A percentile compares a stretch with the other conserved stretches of the same genome.
phyloP scores from a whole-genome alignment of 2,888 invertebrate genomes.

The Iselma pallidipennis region DNA sequence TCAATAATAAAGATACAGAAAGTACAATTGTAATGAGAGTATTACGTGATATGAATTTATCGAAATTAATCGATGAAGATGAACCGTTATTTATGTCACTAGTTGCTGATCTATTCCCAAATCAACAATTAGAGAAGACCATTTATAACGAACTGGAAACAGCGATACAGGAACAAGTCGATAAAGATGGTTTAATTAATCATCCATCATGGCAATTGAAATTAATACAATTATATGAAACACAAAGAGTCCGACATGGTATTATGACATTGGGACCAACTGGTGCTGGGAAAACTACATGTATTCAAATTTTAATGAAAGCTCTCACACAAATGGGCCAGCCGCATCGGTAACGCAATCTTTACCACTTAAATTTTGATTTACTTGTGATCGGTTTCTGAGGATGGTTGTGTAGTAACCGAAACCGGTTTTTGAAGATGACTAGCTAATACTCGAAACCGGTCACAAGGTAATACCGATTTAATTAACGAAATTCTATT shows the following conservation, averaged over 20 bases:
- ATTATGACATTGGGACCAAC: conserved; percentile 96
- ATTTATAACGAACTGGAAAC: conserved; percentile 86
- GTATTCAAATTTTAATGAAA: conserved; percentile 88
- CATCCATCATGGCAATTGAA: conserved; percentile 97
- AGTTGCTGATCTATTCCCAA: conserved; percentile 94
- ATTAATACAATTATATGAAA: conserved; percentile 94
- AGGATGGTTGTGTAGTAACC: no score
- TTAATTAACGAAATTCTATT: no score
- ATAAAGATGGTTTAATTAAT: conserved; percentile 77
- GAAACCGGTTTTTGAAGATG: no score
- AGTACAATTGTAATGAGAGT: conserved; percentile 97
- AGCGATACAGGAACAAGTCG: conserved; percentile 83
- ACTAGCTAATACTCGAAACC: no score
- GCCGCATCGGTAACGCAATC: conserved; percentile 68
- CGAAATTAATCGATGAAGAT: conserved; percentile 96
- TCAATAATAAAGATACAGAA: conserved; percentile 90
- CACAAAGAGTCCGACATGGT: conserved; percentile 92
- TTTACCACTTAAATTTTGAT: no score
- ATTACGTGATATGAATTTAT: conserved; percentile 96
- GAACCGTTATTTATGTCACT: conserved; percentile 97
- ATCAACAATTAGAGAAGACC: conserved; percentile 91
- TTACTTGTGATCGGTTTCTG: no score
- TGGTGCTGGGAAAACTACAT: conserved; percentile 93
- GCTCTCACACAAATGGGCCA: conserved; percentile 85
- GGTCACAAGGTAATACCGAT: no score